Percentiles rank a stretch among this genome's conserved stretches.
These are phyloP conservation scores for Alectura lathami DNA, from an alignment of 2,113 vertebrate genomes.

Conservation along the genomic window DNA sequence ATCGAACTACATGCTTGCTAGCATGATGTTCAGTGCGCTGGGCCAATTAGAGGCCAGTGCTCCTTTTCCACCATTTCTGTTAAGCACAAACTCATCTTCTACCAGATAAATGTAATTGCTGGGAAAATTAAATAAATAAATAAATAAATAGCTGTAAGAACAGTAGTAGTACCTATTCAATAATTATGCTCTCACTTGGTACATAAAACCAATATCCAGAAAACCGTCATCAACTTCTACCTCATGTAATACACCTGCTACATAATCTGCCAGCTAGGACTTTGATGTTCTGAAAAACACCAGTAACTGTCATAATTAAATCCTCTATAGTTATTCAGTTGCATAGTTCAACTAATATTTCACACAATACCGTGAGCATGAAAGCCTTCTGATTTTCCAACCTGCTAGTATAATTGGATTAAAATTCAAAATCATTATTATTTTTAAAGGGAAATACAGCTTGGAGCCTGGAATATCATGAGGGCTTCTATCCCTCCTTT, in stretches of 20 bases:
- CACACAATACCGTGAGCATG: constrained; percentile 36
- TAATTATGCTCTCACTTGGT: background rate
- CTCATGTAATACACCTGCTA: constrained; percentile 14
- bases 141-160: background rate
- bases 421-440: constrained; percentile 39
- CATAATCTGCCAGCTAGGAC: constrained; percentile 2
- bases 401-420: constrained; percentile 57
- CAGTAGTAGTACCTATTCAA: background rate
- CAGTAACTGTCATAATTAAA: constrained; percentile 61
- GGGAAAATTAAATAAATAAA: background rate
- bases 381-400: constrained; percentile 22
- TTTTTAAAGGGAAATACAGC: background rate
- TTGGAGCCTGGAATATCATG: background rate
- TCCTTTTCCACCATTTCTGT: background rate
- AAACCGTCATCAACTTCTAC: constrained; percentile 31
- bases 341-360: constrained; percentile 52
- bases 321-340: constrained; percentile 42
- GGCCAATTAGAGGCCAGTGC: background rate
- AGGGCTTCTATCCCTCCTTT: background rate
- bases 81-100: background rate
- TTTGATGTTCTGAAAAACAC: constrained; percentile 38
- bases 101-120: background rate
- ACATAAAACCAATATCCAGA: background rate
- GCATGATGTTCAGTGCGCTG: background rate
- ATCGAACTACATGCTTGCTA: background rate